Evolutionary conservation across 2,113 vertebrate species (phyloP), one percentile per base, ranked within the genome.

Genomic region (Thalassarche chlororhynchos): DNA sequence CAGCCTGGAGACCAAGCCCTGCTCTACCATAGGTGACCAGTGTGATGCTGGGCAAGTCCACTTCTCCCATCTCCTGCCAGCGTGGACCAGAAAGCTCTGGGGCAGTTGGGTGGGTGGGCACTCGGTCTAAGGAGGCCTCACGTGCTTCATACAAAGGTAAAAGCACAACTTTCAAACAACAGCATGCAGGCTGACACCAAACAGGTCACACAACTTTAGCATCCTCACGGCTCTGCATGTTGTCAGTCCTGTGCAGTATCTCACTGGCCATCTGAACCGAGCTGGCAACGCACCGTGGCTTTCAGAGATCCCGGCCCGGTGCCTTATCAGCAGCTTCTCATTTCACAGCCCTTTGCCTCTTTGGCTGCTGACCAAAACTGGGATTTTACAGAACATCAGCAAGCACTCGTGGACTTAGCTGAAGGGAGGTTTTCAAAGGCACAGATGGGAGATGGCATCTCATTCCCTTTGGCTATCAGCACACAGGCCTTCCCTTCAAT

Each of bases 221-320:
- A 26, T 8, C 74, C 68, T 16, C 0, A 0, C 1, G 5, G 75
- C 55, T 46, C 61, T 44, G 31, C 1, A 5, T 46, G 36, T 4
- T 14, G 19, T 26, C 69, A 8, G 3, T 40, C 80, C 60, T 4
- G 28, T 4, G 49, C 54, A 25, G 83, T 9, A 31, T 16, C 31
- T 46, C 80, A 46, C 15, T 2, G 10, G 2, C 75, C 84, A 78
- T 4, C 46, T 32, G 10, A 65, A 36, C 44, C 5, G 0, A 16
- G 72, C 51, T 12, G 38, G 72, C 47, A 62, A 29, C 0, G 0
- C 46, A 23, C 9, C 2, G 2, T 0, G 0, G 80, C 75, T 58
- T n/a, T 25, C 46, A 4, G 36, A 32, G 10, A 49, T 28, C 68
- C 78, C 19, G 0, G 24, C 54, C 23, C 0, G 0, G 34, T 19